Percentiles rank a stretch among this genome's conserved stretches.
phyloP scores from a whole-genome alignment of 2,888 invertebrate species.

The Drosophila ezoana region DNA sequence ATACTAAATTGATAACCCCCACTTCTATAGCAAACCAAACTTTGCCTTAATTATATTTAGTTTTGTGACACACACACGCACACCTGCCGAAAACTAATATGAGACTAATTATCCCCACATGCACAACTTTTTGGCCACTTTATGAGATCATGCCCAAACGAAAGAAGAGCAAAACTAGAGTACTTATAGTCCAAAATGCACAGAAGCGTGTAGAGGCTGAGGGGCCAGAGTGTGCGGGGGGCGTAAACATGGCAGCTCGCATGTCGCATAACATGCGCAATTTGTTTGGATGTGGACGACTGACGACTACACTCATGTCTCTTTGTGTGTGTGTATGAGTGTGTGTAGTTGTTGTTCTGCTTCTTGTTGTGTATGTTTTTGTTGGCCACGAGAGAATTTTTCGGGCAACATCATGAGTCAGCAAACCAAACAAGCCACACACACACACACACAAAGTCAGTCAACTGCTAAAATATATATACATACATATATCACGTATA shows the following conservation, averaged over 20 bases:
- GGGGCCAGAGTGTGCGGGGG: background rate
- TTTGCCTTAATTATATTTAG: slow-evolving; percentile 23
- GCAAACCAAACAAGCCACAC: slow-evolving; percentile 68
- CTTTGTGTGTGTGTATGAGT: background rate
- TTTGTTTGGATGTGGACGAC: slow-evolving; percentile 67
- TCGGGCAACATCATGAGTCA: slow-evolving; percentile 74
- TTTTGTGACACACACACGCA: slow-evolving; percentile 7
- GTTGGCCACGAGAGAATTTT: slow-evolving; percentile 71
- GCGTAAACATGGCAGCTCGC: slow-evolving; percentile 74
- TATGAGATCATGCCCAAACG: slow-evolving; percentile 10
- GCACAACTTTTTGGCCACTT: slow-evolving; percentile 27
- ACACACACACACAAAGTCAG: slow-evolving; percentile 51
- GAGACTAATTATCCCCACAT: slow-evolving; percentile 40
- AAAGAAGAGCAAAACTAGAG: slow-evolving; percentile 7
- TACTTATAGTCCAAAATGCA: slow-evolving; percentile 37
- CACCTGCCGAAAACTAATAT: slow-evolving; percentile 21
- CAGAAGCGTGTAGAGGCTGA: slow-evolving; percentile 10
- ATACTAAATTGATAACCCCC: slow-evolving; percentile 1
- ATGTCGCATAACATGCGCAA: slow-evolving; percentile 79
- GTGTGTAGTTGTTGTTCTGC: slow-evolving; percentile 2
- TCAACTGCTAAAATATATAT: slow-evolving; percentile 74
- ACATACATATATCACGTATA: slow-evolving; percentile 20
- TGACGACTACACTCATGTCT: slow-evolving; percentile 16
- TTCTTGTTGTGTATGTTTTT: slow-evolving; percentile 44
- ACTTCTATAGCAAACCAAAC: background rate